A percentile compares a stretch with the other conserved stretches of the same genome.
Evolutionary conservation across 1,140 invertebrate species (phyloP).

Genomic region (Cotesia vestalis): DNA sequence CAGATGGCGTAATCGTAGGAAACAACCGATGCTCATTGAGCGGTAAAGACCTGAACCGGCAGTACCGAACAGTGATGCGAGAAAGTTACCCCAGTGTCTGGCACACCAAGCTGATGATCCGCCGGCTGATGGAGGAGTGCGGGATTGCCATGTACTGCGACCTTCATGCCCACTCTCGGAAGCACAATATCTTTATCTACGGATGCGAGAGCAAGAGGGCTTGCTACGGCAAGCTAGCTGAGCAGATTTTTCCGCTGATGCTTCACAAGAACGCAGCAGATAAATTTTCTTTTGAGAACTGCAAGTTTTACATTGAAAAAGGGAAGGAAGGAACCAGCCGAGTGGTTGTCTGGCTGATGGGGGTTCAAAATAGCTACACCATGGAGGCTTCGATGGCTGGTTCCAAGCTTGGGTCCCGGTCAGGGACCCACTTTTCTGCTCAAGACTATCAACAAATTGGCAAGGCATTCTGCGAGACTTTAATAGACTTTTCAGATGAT

Average conservation of each 20-base stretch:
- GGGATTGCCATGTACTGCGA: conserved; percentile 94
- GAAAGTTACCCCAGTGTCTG: conserved; percentile 93
- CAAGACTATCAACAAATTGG: conserved; percentile 86
- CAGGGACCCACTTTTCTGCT: conserved; percentile 86
- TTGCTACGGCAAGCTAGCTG: conserved; percentile 79
- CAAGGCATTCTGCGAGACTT: conserved; percentile 89
- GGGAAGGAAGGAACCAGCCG: conserved; percentile 93
- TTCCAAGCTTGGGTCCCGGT: conserved; percentile 79
- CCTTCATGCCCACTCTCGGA: conserved; percentile 93
- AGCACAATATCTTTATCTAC: conserved; percentile 95
- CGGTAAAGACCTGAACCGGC: conserved; percentile 87
- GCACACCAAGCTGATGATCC: conserved; percentile 89
- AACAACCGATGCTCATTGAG: conserved; percentile 90
- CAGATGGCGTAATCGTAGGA: conserved; percentile 94
- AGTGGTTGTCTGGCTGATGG: conserved; percentile 93
- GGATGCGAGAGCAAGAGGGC: conserved; percentile 88
- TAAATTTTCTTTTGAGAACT: conserved; percentile 94
- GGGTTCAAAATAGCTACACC: conserved; percentile 92
- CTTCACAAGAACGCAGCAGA: conserved; percentile 91
- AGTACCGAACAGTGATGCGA: conserved; percentile 87
- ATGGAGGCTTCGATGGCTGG: conserved; percentile 94
- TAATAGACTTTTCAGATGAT: conserved; percentile 90
- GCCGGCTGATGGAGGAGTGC: conserved; percentile 88
- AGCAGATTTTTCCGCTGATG: conserved; percentile 93
- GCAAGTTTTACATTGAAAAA: conserved; percentile 91